Base-by-base conservation (phyloP, 2,797 vertebrate genomes). In the Pogoniulus pusillus region DNA sequence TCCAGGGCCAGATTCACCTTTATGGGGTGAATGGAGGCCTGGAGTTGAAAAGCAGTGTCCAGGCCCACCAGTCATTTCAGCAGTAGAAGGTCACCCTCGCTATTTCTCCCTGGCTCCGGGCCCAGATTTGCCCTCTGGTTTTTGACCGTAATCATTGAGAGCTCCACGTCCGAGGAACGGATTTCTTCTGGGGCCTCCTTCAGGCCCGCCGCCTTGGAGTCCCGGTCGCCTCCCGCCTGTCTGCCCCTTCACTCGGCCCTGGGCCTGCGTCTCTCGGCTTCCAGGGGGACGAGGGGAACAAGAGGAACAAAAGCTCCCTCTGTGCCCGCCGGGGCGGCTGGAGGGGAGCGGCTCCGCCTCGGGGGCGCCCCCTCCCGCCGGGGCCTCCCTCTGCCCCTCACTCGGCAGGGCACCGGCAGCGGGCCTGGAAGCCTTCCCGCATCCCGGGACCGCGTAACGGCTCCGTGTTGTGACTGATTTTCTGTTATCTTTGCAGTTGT, bases 401-500 rank as follows among this genome's bases (percentile, higher is more conserved):
- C n/a, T 39, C 66, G 30, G 11, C 23, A 30, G 27, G 43, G 29
- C 24, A 39, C 26, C 39, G 71, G 51, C 62, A 23, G 35, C 24
- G 41, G 62, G 19, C 30, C n/a, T 32, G 59, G 65, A 51, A 87
- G 19, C 27, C 14, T 26, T 18, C 53, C 34, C 34, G 65, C 19
- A 47, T 32, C 51, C 65, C 34, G 69, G 58, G 37, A 45, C 64
- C 35, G 70, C 69, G 16, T 55, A 72, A 43, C 34, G 45, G 58
- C 45, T 72, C 81, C 82, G 72, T 8, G 49, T 75, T 64, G 80
- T 96, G 93, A 96, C 91, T 6, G 71, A 68, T 93, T 89, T 90
- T 91, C 78, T 96, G 66, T 96, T 97, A 74, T 96, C 82, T 96
- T 90, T 97, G 85, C 94, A 98, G 97, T 97, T 97, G 94, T 97